Evolutionary conservation across 1,140 invertebrate genomes (phyloP).

Genomic region (Chrysomallon squamiferum): DNA sequence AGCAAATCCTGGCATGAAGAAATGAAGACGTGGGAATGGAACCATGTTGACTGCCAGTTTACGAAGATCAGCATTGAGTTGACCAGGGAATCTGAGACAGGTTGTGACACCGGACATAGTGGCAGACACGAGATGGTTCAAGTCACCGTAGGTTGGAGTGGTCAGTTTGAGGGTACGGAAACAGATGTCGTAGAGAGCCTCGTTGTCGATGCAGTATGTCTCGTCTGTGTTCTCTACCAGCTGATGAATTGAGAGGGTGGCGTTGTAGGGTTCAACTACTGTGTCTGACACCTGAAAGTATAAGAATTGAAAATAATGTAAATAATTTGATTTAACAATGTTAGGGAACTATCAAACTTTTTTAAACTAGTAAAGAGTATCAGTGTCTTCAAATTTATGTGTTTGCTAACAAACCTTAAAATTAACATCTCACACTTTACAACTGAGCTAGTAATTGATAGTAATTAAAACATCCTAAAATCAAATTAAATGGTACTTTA

Average conservation of each 20-base stretch:
- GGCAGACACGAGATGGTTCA: constrained; percentile 69
- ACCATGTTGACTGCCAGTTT: constrained; percentile 86
- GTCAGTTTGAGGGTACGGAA: constrained; percentile 79
- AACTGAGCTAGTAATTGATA: too few relatives aligned
- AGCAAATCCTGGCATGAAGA: constrained; percentile 84
- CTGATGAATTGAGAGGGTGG: constrained; percentile 54
- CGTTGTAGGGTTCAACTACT: constrained; percentile 69
- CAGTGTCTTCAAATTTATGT: too few relatives aligned
- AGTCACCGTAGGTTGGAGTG: constrained; percentile 76
- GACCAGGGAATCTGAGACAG: constrained; percentile 75
- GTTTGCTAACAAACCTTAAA: too few relatives aligned
- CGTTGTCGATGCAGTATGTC: constrained; percentile 79
- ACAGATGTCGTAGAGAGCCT: constrained; percentile 83
- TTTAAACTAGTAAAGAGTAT: too few relatives aligned
- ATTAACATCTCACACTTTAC: too few relatives aligned
- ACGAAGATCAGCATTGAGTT: constrained; percentile 83
- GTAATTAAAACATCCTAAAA: too few relatives aligned
- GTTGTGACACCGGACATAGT: constrained; percentile 80
- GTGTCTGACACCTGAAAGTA: constrained; percentile 67
- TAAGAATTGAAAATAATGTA: constrained; percentile 29
- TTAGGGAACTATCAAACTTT: too few relatives aligned
- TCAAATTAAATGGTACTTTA: too few relatives aligned
- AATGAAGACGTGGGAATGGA: constrained; percentile 76
- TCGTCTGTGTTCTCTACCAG: constrained; percentile 55
- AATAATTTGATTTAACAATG: too few relatives aligned